Evolutionary conservation across 2,888 invertebrate species (phyloP).

Genomic region (Notocelia uddmanniana): DNA sequence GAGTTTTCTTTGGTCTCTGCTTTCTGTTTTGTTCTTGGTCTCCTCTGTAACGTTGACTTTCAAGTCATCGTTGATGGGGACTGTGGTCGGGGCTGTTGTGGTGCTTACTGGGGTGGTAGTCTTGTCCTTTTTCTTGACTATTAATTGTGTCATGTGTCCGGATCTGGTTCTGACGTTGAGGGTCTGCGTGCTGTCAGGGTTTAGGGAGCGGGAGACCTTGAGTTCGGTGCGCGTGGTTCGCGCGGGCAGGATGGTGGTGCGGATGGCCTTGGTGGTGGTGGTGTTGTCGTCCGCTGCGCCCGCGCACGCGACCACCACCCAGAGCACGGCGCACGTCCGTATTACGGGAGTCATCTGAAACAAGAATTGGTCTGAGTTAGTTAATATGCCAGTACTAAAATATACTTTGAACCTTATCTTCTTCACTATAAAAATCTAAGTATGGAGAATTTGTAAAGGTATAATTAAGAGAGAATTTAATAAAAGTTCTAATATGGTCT

Average conservation of each 20-base stretch:
- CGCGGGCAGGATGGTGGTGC: conserved; percentile 82
- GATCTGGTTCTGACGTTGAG: conserved; percentile 91
- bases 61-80: conserved; percentile 53
- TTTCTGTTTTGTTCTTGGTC: conserved; percentile 75
- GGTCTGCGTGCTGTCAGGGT: conserved; percentile 91
- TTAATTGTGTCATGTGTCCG: conserved; percentile 91
- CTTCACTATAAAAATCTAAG: too few species aligned
- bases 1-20: conserved; percentile 78
- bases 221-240: conserved; percentile 90
- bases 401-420: background rate
- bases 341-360: conserved; percentile 84
- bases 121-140: conserved; percentile 90
- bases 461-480: background rate
- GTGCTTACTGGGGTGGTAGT: conserved; percentile 68
- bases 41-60: conserved; percentile 65
- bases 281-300: conserved; percentile 71
- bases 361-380: conserved; percentile 45
- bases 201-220: conserved; percentile 91
- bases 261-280: conserved; percentile 74
- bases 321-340: conserved; percentile 72
- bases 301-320: conserved; percentile 64
- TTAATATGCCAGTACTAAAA: background rate
- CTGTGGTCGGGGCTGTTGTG: conserved; percentile 69
- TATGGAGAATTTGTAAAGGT: too few species aligned
- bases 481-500: background rate